These are phyloP conservation scores for Perizoma affinitatum DNA, from an alignment of 2,888 invertebrate species.

Conservation along the genomic window DNA sequence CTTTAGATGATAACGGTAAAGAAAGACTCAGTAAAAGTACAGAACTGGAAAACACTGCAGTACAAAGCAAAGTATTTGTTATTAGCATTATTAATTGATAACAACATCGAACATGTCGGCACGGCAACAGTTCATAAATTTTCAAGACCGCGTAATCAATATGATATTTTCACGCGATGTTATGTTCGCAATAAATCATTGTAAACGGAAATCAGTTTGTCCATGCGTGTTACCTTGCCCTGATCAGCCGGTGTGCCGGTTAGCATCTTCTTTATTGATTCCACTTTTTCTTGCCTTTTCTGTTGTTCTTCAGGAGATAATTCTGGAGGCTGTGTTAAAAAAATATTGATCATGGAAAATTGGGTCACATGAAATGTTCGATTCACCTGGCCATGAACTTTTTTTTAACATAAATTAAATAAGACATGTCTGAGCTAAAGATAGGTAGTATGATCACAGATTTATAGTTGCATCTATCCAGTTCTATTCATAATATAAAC, in stretches of 20 bases:
- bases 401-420: not conserved
- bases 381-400: too few relatives aligned
- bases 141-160: slow-evolving; percentile 21
- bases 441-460: too few relatives aligned
- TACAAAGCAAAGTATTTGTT: not conserved
- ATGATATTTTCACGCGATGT: slow-evolving; percentile 22
- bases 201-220: slow-evolving; percentile 22
- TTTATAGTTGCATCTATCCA: too few relatives aligned
- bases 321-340: slow-evolving; percentile 87
- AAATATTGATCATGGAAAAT: not conserved
- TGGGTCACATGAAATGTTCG: too few relatives aligned
- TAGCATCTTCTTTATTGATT: slow-evolving; percentile 95
- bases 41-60: slow-evolving; percentile 28
- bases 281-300: slow-evolving; percentile 93
- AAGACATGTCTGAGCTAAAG: too few relatives aligned
- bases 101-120: not conserved
- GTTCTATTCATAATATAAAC: too few relatives aligned
- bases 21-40: slow-evolving; percentile 45
- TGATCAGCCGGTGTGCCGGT: slow-evolving; percentile 85
- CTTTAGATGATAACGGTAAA: too few relatives aligned
- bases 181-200: slow-evolving; percentile 28
- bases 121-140: slow-evolving; percentile 16
- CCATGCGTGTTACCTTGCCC: slow-evolving; percentile 58
- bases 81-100: too few relatives aligned
- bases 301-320: slow-evolving; percentile 93